A percentile compares a stretch with the other conserved stretches of the same genome.
Conservation (phyloP, 2,797 vertebrate species). For the Diceros bicornis region DNA sequence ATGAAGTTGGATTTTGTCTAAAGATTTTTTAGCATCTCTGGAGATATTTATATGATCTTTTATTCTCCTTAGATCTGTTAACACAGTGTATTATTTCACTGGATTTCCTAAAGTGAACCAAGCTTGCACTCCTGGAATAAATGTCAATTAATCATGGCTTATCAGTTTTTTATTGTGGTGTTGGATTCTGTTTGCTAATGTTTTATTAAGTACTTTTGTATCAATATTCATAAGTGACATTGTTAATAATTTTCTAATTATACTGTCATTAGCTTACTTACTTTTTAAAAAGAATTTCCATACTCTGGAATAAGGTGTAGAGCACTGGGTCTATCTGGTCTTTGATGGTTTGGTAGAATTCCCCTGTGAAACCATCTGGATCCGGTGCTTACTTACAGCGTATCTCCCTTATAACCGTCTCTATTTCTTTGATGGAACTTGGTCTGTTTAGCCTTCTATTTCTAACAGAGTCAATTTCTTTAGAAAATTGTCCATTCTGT, state of each 20-base stretch:
- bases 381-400: background rate
- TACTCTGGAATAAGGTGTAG: background rate
- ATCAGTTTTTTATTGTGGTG: background rate
- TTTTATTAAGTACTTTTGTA: slow-evolving; percentile 8
- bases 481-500: background rate
- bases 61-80: background rate
- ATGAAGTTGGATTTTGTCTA: background rate
- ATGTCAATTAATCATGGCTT: background rate
- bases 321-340: background rate
- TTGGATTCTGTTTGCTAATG: slow-evolving; percentile 9
- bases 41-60: slow-evolving; percentile 7
- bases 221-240: background rate
- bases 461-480: background rate
- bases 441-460: background rate
- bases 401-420: background rate
- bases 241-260: slow-evolving; percentile 18
- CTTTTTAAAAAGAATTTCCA: slow-evolving; percentile 3
- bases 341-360: background rate
- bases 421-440: background rate
- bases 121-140: background rate
- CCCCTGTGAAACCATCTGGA: background rate
- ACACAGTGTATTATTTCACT: background rate
- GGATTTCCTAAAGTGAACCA: background rate
- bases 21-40: background rate
- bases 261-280: background rate